These are phyloP conservation scores for Pangasianodon hypophthalmus DNA, from an alignment of 2,113 vertebrate genomes.

Conservation along the genomic window DNA sequence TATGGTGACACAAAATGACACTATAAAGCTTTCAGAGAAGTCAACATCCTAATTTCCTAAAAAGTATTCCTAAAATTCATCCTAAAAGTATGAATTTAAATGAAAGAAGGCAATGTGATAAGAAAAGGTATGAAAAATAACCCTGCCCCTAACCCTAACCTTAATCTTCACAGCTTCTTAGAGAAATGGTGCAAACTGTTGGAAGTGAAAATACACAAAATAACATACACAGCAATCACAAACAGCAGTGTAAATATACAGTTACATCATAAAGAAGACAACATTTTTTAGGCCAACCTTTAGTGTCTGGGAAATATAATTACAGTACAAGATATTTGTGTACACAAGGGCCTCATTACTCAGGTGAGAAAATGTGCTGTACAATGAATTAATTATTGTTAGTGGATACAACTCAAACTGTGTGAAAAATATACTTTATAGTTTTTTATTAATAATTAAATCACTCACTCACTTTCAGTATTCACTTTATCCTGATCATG, in stretches of 20 bases:
- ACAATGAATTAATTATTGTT: not conserved
- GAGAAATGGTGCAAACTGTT: not conserved
- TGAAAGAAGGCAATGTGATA: not conserved
- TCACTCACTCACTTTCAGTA: not conserved
- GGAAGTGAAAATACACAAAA: not conserved
- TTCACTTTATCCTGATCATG: no score
- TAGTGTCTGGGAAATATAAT: not conserved
- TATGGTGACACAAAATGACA: not conserved
- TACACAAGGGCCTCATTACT: not conserved
- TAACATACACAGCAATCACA: not conserved
- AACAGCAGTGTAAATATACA: not conserved
- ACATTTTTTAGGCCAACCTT: not conserved
- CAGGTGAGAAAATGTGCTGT: no score
- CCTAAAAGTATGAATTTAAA: not conserved
- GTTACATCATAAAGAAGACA: not conserved
- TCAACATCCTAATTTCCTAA: not conserved
- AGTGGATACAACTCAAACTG: no score
- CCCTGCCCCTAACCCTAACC: not conserved
- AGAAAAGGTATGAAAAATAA: not conserved
- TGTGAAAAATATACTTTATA: no score
- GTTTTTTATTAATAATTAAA: no score
- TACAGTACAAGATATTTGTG: not conserved
- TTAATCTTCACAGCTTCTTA: not conserved
- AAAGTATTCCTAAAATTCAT: no score
- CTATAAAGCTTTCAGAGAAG: not conserved